Evolutionary conservation across 2,888 invertebrate genomes (phyloP).

Genomic region (Scaptomyza flava): DNA sequence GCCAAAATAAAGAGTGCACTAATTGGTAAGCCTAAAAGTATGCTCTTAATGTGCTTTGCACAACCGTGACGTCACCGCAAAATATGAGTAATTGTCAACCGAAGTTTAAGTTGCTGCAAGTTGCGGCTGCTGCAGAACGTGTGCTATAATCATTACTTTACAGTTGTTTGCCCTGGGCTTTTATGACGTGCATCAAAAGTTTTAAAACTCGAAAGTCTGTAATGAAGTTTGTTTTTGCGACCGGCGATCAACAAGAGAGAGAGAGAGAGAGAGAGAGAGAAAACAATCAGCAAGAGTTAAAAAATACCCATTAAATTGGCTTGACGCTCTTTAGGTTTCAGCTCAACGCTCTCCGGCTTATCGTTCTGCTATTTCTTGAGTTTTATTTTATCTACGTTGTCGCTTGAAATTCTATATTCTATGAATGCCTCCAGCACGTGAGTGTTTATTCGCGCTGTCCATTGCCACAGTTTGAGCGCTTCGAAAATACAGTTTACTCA

Average conservation of each 20-base stretch:
- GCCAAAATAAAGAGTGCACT: slow-evolving; percentile 8
- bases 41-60: slow-evolving; percentile 41
- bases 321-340: not conserved
- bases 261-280: not conserved
- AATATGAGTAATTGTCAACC: slow-evolving; percentile 34
- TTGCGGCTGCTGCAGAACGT: slow-evolving; percentile 34
- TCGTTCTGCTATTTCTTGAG: slow-evolving; percentile 24
- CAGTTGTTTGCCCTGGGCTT: slow-evolving; percentile 10
- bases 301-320: not conserved
- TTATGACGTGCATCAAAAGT: slow-evolving; percentile 51
- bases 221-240: slow-evolving; percentile 34
- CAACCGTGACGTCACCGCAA: slow-evolving; percentile 30
- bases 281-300: not conserved
- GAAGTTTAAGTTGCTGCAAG: slow-evolving; percentile 44
- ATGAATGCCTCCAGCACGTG: slow-evolving; percentile 1
- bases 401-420: slow-evolving; percentile 47
- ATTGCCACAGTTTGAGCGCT: slow-evolving; percentile 63
- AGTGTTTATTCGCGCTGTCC: slow-evolving; percentile 54
- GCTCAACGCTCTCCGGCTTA: slow-evolving; percentile 20
- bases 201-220: slow-evolving; percentile 45
- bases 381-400: slow-evolving; percentile 32
- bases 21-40: slow-evolving; percentile 57
- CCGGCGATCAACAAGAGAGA: slow-evolving; percentile 31
- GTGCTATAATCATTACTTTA: slow-evolving; percentile 53
- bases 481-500: slow-evolving; percentile 52